Percentiles rank a stretch among this genome's conserved stretches.
These are phyloP conservation scores for Myotis lucifugus DNA, from an alignment of 2,113 vertebrate genomes.

Conservation along the genomic window DNA sequence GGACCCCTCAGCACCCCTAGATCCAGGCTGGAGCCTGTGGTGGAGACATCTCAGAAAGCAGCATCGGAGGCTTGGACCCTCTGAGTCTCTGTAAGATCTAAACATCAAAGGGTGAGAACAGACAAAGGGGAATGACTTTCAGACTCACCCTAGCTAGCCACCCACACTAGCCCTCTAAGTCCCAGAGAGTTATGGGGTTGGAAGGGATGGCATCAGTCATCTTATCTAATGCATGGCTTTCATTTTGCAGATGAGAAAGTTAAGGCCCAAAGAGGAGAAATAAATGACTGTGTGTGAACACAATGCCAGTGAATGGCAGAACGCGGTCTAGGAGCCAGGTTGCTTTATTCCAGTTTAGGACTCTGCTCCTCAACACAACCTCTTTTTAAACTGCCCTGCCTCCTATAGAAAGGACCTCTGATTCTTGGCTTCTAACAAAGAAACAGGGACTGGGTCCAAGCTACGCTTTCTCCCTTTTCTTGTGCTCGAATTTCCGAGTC, in stretches of 20 bases:
- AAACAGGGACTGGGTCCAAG: neutral
- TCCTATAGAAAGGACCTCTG: neutral
- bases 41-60: neutral
- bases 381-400: neutral
- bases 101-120: neutral
- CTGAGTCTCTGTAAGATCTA: neutral
- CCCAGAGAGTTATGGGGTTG: neutral
- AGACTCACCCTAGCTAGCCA: neutral
- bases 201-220: neutral
- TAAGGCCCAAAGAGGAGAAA: neutral
- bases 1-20: neutral
- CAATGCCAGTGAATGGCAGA: neutral
- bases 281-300: neutral
- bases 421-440: neutral
- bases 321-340: neutral
- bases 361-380: neutral
- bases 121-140: neutral
- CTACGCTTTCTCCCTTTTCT: neutral
- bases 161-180: neutral
- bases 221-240: conserved; percentile 10
- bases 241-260: conserved; percentile 13
- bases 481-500: neutral
- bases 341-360: neutral
- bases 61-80: neutral
- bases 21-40: neutral